Conservation (phyloP, 2,888 invertebrate species). For the Oligia strigilis region DNA sequence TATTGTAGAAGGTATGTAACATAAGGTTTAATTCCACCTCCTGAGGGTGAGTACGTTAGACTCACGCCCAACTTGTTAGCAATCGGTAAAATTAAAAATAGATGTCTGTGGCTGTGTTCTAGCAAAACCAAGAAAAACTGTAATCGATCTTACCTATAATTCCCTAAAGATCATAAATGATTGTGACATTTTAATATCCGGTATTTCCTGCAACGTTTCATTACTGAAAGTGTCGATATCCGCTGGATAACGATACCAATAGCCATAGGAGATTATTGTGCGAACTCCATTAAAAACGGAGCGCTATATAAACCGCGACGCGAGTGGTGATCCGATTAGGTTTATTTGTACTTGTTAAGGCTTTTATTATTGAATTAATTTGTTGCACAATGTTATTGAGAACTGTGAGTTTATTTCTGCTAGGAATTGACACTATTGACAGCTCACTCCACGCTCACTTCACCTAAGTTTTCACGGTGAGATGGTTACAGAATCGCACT, state of each 20-base stretch:
- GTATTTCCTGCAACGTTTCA: conserved; percentile 25
- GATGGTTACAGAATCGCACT: no score
- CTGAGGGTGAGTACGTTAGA: neutral
- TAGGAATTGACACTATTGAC: no score
- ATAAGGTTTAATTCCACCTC: neutral
- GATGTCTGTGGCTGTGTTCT: neutral
- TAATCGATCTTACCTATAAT: neutral
- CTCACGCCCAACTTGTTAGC: neutral
- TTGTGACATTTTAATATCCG: conserved; percentile 2
- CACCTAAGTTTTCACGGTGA: no score
- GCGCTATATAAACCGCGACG: conserved; percentile 58
- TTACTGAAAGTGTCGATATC: conserved; percentile 34
- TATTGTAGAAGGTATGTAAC: neutral
- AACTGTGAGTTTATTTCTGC: neutral
- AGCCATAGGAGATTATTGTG: conserved; percentile 50
- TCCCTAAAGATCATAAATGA: neutral
- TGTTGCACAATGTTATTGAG: neutral
- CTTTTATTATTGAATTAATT: conserved; percentile 13
- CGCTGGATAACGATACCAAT: conserved; percentile 10
- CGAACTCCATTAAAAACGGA: conserved; percentile 67
- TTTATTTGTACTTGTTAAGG: conserved; percentile 58
- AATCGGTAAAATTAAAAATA: neutral
- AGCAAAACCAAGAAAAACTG: neutral
- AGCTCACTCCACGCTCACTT: no score
- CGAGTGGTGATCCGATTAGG: conserved; percentile 63